Conservation (phyloP, 2,113 vertebrate genomes). For the Hippocampus mohnikei region DNA sequence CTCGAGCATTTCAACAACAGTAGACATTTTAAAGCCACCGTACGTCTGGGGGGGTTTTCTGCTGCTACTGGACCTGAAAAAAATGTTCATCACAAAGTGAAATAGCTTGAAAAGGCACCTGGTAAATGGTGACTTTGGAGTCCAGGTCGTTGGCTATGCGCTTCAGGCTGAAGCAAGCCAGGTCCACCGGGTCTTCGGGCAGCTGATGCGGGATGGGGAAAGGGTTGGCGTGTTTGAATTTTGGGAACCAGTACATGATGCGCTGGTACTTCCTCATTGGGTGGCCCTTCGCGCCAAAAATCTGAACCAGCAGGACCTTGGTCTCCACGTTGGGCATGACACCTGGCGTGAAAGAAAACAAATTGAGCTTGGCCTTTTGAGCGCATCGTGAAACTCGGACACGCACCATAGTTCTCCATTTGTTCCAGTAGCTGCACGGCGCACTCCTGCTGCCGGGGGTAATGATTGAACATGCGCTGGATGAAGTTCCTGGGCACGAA, state of each 20-base stretch:
- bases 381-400: background rate
- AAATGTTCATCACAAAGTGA: too few species aligned
- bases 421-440: constrained; percentile 81
- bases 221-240: constrained; percentile 78
- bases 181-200: constrained; percentile 74
- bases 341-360: constrained; percentile 62
- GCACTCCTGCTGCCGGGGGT: constrained; percentile 87
- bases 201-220: constrained; percentile 75
- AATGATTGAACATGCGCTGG: constrained; percentile 85
- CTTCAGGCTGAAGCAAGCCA: constrained; percentile 74
- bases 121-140: constrained; percentile 75
- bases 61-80: too few species aligned
- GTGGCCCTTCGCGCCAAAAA: constrained; percentile 81
- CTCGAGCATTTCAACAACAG: too few species aligned
- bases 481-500: constrained; percentile 79
- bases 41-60: too few species aligned
- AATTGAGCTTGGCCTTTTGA: background rate
- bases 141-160: constrained; percentile 78
- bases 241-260: constrained; percentile 85
- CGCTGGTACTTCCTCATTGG: constrained; percentile 83
- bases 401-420: constrained; percentile 83
- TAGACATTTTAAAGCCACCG: too few species aligned
- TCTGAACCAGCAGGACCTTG: constrained; percentile 78
- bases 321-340: constrained; percentile 81
- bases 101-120: constrained; percentile 63